A percentile compares a stretch with the other conserved stretches of the same genome.
phyloP scores from a whole-genome alignment of 2,113 vertebrate species.

The Forbesichthys papilliferus region DNA sequence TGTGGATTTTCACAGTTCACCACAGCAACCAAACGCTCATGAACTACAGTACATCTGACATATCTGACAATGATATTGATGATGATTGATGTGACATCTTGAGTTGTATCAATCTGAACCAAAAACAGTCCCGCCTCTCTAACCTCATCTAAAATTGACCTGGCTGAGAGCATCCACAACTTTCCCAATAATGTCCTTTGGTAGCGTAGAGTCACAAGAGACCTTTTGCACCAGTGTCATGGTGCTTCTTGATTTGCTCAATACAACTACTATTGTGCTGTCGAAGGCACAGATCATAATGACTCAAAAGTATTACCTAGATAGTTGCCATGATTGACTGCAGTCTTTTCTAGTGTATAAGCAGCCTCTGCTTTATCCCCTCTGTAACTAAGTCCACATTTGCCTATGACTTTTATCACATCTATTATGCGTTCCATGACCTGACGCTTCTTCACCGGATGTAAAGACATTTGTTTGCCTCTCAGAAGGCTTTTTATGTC shows the following conservation, averaged over 20 bases:
- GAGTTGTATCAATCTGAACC: background rate
- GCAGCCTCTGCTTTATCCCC: conserved; percentile 2
- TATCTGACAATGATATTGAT: background rate
- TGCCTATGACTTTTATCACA: conserved; percentile 6
- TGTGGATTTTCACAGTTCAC: background rate
- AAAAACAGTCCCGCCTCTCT: background rate
- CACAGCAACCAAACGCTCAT: background rate
- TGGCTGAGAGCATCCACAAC: background rate
- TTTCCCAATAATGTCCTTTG: background rate
- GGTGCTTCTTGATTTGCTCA: conserved; percentile 1
- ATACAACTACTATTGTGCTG: background rate
- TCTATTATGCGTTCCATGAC: conserved; percentile 16
- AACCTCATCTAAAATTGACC: background rate
- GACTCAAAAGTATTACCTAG: background rate
- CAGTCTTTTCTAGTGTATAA: background rate
- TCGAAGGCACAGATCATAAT: background rate
- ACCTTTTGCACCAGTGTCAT: background rate
- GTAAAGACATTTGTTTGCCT: conserved; percentile 26
- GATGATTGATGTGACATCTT: background rate
- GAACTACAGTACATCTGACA: background rate
- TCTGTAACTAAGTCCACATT: conserved; percentile 11
- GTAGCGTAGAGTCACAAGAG: background rate
- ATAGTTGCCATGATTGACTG: conserved; percentile 1
- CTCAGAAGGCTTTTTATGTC: conserved; percentile 16
- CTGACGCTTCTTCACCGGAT: conserved; percentile 18